A percentile compares a stretch with the other conserved stretches of the same genome.
Conservation (phyloP, 2,113 vertebrate species). For the Aleadryas rufinucha region DNA sequence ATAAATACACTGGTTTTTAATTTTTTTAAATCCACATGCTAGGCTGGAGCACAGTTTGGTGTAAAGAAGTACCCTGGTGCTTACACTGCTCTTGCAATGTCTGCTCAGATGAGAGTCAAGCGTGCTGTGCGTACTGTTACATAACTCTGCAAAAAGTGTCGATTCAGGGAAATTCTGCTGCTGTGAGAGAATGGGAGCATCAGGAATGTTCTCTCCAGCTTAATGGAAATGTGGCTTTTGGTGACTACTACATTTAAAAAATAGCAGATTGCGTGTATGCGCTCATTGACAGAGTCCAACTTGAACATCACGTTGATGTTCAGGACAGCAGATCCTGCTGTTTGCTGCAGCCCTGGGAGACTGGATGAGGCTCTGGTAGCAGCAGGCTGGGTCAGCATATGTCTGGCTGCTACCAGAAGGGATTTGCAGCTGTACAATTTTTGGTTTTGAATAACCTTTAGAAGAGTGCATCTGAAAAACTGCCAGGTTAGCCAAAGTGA, state of each 20-base stretch:
- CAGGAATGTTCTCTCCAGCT: background rate
- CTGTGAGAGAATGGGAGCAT: background rate
- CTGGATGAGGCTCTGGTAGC: background rate
- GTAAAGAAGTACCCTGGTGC: background rate
- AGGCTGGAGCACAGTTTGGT: background rate
- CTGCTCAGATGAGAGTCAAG: background rate
- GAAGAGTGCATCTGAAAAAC: background rate
- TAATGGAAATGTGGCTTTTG: background rate
- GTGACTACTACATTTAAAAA: background rate
- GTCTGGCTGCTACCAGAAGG: background rate
- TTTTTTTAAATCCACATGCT: background rate
- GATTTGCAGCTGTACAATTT: background rate
- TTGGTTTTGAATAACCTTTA: background rate
- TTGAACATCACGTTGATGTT: background rate
- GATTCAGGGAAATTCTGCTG: slow-evolving; percentile 27
- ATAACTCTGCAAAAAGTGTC: background rate
- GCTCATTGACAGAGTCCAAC: background rate
- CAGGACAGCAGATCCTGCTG: background rate
- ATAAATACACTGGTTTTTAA: background rate
- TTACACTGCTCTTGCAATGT: fast-evolving
- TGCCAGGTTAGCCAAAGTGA: background rate
- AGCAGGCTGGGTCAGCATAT: background rate
- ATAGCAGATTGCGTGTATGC: background rate
- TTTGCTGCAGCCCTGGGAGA: background rate
- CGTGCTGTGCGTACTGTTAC: background rate